Evolutionary conservation across 2,113 vertebrate species (phyloP).

Genomic region (Salvelinus sp.): DNA sequence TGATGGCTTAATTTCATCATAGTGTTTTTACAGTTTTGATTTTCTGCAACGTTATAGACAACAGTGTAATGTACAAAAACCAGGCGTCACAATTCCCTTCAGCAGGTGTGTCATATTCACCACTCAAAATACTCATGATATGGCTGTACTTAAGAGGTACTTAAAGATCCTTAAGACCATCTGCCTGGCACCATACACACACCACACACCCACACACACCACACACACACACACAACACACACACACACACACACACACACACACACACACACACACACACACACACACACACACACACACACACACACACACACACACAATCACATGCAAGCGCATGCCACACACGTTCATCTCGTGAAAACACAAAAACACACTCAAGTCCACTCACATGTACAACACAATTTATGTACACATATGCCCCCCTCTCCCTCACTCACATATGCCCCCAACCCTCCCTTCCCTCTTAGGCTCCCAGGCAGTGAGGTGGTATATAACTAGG

Average conservation of each 20-base stretch:
- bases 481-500: conserved; percentile 36
- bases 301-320: conserved; percentile 25
- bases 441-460: conserved; percentile 2
- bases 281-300: neutral
- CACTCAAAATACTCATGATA: conserved; percentile 28
- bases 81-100: neutral
- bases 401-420: conserved; percentile 44
- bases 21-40: neutral
- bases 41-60: neutral
- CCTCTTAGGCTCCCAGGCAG: neutral
- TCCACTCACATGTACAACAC: conserved; percentile 13
- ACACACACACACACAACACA: conserved; percentile 2
- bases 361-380: conserved; percentile 13
- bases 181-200: conserved; percentile 37
- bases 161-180: conserved; percentile 23
- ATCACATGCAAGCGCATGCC: neutral
- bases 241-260: neutral
- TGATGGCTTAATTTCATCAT: neutral
- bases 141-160: conserved; percentile 48
- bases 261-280: neutral
- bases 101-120: conserved; percentile 35
- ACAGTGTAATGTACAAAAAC: neutral
- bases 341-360: conserved; percentile 17
- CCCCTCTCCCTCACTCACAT: too few relatives aligned
- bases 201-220: neutral